These are phyloP conservation scores for Onychostruthus taczanowskii DNA, from an alignment of 2,113 vertebrate genomes.

Conservation along the genomic window DNA sequence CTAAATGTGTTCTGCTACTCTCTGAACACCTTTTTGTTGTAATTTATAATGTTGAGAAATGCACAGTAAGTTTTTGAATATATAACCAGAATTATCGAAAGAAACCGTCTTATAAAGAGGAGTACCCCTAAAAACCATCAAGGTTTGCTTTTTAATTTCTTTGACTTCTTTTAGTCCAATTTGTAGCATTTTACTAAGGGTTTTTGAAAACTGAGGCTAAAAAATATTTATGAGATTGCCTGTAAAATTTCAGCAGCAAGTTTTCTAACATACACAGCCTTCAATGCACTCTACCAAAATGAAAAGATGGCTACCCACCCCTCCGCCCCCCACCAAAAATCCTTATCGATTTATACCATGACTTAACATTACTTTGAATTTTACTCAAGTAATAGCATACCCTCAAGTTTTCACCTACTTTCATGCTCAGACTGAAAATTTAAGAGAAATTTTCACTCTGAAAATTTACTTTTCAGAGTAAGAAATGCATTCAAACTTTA, in stretches of 20 bases:
- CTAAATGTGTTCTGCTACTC: neutral
- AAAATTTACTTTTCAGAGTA: neutral
- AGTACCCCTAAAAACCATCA: neutral
- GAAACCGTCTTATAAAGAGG: neutral
- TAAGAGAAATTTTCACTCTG: neutral
- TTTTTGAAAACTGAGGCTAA: neutral
- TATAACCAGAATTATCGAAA: neutral
- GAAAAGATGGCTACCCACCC: accelerated
- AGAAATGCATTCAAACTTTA: neutral
- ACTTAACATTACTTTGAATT: neutral
- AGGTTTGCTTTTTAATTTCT: neutral
- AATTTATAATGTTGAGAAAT: neutral
- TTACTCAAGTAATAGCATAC: neutral
- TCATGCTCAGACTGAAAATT: neutral
- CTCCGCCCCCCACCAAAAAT: accelerated
- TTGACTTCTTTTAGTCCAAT: neutral
- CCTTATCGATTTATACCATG: neutral
- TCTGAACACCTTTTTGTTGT: neutral
- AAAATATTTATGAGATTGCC: neutral
- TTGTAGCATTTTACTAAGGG: neutral
- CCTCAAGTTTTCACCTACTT: neutral
- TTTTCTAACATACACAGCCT: neutral
- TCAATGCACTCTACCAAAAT: neutral
- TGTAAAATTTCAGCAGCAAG: neutral
- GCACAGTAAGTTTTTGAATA: neutral